Conservation (phyloP, 2,888 invertebrate genomes). For the Carcina quercana region DNA sequence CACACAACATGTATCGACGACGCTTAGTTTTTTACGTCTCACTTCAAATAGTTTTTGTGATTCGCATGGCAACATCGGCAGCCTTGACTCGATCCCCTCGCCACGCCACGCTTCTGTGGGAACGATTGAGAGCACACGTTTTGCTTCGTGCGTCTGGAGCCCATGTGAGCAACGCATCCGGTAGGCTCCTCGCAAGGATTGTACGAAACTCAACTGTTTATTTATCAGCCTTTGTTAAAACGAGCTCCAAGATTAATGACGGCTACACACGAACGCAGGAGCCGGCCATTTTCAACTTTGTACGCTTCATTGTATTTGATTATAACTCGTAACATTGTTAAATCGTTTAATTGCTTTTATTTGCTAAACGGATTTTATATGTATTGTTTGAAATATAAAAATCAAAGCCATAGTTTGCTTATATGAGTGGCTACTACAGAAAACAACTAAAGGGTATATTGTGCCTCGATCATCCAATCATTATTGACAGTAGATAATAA, state of each 20-base stretch:
- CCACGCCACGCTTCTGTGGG: slow-evolving; percentile 58
- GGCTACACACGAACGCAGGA: slow-evolving; percentile 20
- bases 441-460: no score
- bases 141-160: slow-evolving; percentile 54
- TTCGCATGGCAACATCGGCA: slow-evolving; percentile 50
- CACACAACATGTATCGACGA: slow-evolving; percentile 38
- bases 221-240: slow-evolving; percentile 39
- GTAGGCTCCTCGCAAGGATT: slow-evolving; percentile 39
- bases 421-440: no score
- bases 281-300: slow-evolving; percentile 8
- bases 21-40: slow-evolving; percentile 47
- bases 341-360: no score
- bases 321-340: no score
- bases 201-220: slow-evolving; percentile 35
- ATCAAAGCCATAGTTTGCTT: no score
- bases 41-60: slow-evolving; percentile 53
- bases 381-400: no score
- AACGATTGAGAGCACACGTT: slow-evolving; percentile 49
- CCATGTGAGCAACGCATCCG: slow-evolving; percentile 69
- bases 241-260: slow-evolving; percentile 31
- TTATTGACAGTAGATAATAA: no score
- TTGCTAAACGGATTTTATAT: no score
- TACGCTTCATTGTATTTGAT: no score
- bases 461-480: no score
- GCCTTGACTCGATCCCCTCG: slow-evolving; percentile 61